Conservation (phyloP, 1,140 invertebrate species). For the Pseudachorutes palmiensis region DNA sequence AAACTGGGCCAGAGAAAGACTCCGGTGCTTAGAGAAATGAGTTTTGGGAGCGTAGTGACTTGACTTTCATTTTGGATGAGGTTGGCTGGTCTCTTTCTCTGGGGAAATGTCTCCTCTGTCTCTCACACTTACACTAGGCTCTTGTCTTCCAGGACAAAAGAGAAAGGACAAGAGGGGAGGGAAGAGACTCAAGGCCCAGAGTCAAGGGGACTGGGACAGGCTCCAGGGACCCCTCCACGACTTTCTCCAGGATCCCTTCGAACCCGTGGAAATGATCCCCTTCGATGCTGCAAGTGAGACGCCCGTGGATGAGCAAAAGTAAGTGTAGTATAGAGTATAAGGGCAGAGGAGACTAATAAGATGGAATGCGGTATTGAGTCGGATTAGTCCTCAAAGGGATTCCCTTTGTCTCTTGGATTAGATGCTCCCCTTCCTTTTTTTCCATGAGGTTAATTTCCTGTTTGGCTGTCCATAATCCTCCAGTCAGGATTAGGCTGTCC, state of each 20-base stretch:
- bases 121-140: no score
- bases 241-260: conserved; percentile 24
- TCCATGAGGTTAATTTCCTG: no score
- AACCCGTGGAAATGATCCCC: conserved; percentile 57
- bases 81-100: not conserved
- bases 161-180: conserved; percentile 35
- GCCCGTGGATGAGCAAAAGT: conserved; percentile 83
- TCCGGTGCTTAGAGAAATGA: no score
- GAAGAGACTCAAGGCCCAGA: conserved; percentile 36
- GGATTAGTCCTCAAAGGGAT: no score
- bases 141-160: conserved; percentile 1
- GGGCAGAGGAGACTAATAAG: no score
- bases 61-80: not conserved
- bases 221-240: not conserved
- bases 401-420: not conserved
- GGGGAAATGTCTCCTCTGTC: not conserved
- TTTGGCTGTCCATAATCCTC: no score
- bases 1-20: not conserved
- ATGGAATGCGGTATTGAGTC: no score
- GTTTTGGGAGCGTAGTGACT: not conserved
- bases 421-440: not conserved
- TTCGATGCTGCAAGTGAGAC: conserved; percentile 79
- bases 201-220: conserved; percentile 17
- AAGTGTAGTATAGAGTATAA: no score
- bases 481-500: no score